These are phyloP conservation scores for Phrynocephalus vlangalii DNA, from an alignment of 2,797 vertebrate species.

Conservation along the genomic window DNA sequence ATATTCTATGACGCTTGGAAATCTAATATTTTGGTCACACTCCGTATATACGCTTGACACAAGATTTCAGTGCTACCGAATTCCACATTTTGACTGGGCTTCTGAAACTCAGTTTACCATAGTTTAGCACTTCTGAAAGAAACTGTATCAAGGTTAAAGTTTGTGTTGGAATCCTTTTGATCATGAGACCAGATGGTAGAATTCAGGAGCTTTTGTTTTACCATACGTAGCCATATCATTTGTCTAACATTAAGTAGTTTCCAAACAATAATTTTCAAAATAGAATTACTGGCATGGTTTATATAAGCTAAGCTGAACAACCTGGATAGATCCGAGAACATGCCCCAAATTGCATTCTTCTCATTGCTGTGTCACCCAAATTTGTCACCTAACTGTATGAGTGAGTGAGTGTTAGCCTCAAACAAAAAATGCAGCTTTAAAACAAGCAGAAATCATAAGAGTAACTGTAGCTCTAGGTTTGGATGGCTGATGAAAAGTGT, in stretches of 20 bases:
- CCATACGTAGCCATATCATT: not conserved
- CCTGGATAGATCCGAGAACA: no score
- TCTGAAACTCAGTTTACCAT: not conserved
- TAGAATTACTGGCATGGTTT: not conserved
- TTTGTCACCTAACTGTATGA: no score
- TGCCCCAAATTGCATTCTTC: no score
- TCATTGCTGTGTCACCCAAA: no score
- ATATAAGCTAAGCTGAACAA: no score
- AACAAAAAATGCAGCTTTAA: no score
- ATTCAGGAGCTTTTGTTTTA: not conserved
- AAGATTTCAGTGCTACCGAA: not conserved
- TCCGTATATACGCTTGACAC: not conserved
- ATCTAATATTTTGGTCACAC: not conserved
- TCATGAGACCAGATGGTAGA: not conserved
- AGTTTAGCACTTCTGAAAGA: not conserved
- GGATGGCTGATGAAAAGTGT: not conserved
- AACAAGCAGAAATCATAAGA: not conserved
- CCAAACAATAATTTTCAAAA: not conserved
- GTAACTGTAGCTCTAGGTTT: not conserved
- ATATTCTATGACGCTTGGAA: no score
- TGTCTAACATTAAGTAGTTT: not conserved
- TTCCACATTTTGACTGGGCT: conserved; percentile 32
- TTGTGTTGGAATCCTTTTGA: not conserved
- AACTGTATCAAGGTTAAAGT: not conserved
- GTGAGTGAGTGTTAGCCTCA: no score